These are phyloP conservation scores for Tolmerus cingulatus DNA, from an alignment of 2,888 invertebrate genomes.

Conservation along the genomic window DNA sequence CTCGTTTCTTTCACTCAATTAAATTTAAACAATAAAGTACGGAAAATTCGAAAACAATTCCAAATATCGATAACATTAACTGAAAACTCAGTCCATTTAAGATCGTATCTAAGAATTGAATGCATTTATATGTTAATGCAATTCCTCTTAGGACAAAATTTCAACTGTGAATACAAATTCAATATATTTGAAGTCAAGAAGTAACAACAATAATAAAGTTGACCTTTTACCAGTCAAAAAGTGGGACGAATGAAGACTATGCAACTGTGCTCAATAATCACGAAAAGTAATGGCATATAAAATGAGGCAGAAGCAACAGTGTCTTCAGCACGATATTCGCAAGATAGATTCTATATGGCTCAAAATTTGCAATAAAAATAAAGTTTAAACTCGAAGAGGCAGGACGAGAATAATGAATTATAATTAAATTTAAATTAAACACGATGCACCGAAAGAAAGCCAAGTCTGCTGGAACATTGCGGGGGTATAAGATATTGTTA, in stretches of 20 bases:
- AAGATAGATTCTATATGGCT: neutral
- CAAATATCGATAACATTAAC: neutral
- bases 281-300: neutral
- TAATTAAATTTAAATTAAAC: constrained; percentile 44
- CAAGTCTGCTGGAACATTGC: neutral
- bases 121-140: neutral
- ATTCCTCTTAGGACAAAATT: neutral
- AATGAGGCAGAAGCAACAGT: neutral
- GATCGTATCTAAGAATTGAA: neutral
- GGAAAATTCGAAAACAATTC: neutral
- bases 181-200: neutral
- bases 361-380: neutral
- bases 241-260: neutral
- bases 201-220: constrained; percentile 9
- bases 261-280: neutral
- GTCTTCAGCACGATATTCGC: neutral
- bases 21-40: neutral
- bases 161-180: neutral
- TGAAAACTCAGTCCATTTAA: neutral
- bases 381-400: neutral
- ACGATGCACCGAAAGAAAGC: neutral
- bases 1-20: neutral
- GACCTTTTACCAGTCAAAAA: neutral
- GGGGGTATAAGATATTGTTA: neutral
- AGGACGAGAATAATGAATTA: constrained; percentile 38